Conservation (phyloP, 2,113 vertebrate species). For the Crotalus horridus region DNA sequence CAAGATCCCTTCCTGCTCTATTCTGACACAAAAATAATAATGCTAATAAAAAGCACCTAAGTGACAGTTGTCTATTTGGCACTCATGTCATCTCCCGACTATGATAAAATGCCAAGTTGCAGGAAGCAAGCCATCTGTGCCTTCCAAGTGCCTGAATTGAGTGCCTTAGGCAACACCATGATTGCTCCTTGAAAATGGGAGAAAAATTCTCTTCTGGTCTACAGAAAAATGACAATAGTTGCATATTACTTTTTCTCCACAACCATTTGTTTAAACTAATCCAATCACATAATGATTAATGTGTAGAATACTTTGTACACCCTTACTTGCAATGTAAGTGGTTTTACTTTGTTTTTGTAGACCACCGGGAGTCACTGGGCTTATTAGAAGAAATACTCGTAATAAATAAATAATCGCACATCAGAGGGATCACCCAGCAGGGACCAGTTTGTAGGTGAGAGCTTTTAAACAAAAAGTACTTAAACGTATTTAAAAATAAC, state of each 20-base stretch:
- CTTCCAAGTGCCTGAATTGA: not conserved
- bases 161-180: not conserved
- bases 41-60: no score
- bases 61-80: no score
- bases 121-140: no score
- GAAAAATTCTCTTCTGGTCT: not conserved
- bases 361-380: not conserved
- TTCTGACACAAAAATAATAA: no score
- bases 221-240: not conserved
- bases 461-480: not conserved
- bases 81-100: no score
- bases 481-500: not conserved
- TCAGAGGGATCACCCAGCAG: not conserved
- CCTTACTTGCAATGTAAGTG: not conserved
- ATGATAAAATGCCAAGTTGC: no score
- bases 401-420: not conserved
- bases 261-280: not conserved
- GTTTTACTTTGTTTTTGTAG: not conserved
- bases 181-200: not conserved
- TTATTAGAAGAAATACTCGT: not conserved
- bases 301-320: not conserved
- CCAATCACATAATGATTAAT: not conserved
- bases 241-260: not conserved
- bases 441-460: not conserved
- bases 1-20: no score